Evolutionary conservation across 2,888 invertebrate genomes (phyloP), one percentile per base, ranked within the genome.

Genomic region (Carcina quercana): DNA sequence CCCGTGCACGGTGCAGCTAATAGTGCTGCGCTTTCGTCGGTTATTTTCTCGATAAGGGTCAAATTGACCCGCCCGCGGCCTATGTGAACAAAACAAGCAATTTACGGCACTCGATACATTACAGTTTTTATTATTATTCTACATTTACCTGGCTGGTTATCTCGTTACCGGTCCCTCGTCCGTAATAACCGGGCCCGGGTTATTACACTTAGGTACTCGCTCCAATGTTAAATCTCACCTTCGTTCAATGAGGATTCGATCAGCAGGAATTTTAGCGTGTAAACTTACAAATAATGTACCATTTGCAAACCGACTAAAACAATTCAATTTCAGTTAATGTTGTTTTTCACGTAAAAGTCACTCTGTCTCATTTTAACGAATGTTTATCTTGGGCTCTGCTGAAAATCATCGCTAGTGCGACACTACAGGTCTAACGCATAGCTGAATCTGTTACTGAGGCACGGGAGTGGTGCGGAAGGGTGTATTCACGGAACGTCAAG

Each of bases 31-130:
- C 68, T 75, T 75, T 76, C 66, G 68, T 70, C 63, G 60, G 69
- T 71, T 68, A 71, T 76, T 75, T 75, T 76, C 72, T 73, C 67
- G 71, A 74, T 78, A 78, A 75, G 74, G 71, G 71, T 72, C 73
- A 72, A 75, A 73, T 71, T 72, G 70, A 68, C 55, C 58, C 52
- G 75, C 73, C 71, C 49, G 73, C 66, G 72, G 74, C 70, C 63
- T 67, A 67, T 61, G 60, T 62, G 73, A 67, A 69, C 68, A 62
- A 66, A 71, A 72, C 69, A 62, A 72, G 68, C 60, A 73, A 72
- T 70, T 74, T 69, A 66, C 60, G 55, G 57, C 68, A 64, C 64
- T 67, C 62, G 55, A 59, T 68, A 64, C 64, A 63, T 61, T 67
- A 69, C 62, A 51, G 63, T 64, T 67, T 69, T 71, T 68, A 68